Conservation (phyloP, 1,140 invertebrate species). For the Muscidifurax raptorellus region DNA sequence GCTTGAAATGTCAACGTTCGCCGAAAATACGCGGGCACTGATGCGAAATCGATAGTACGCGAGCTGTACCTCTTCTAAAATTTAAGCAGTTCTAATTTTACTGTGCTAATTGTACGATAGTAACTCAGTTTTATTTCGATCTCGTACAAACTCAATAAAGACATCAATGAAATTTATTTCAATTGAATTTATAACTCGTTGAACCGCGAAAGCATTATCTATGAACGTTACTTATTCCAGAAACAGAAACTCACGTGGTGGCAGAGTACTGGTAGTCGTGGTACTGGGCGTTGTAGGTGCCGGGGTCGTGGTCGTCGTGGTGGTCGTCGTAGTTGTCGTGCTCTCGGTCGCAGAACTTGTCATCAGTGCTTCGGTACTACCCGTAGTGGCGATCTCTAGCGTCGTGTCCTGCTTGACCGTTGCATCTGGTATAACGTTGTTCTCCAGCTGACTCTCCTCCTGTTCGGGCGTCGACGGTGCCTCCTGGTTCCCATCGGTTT, state of each 20-base stretch:
- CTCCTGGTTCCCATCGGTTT: slow-evolving; percentile 64
- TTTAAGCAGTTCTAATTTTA: no score
- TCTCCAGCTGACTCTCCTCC: slow-evolving; percentile 57
- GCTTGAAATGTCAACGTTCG: no score
- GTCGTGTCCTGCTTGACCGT: slow-evolving; percentile 64
- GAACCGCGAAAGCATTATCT: no score
- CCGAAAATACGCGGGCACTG: no score
- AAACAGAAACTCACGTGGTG: slow-evolving; percentile 83
- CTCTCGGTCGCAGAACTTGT: slow-evolving; percentile 79
- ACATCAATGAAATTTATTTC: no score
- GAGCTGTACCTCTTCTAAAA: no score
- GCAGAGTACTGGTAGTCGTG: slow-evolving; percentile 81
- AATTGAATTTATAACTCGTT: no score
- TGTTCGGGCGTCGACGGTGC: slow-evolving; percentile 2
- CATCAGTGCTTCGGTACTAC: slow-evolving; percentile 70
- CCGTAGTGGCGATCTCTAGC: slow-evolving; percentile 66
- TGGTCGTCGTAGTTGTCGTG: slow-evolving; percentile 66
- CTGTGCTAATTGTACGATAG: no score
- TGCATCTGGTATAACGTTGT: slow-evolving; percentile 72
- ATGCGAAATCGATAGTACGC: no score
- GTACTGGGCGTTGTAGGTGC: slow-evolving; percentile 76
- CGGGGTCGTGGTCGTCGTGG: slow-evolving; percentile 72
- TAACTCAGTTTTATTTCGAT: no score
- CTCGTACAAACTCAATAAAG: no score
- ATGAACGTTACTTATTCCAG: no score